Evolutionary conservation across 1,140 invertebrate species (phyloP).

Genomic region (Zaprionus vittiger): DNA sequence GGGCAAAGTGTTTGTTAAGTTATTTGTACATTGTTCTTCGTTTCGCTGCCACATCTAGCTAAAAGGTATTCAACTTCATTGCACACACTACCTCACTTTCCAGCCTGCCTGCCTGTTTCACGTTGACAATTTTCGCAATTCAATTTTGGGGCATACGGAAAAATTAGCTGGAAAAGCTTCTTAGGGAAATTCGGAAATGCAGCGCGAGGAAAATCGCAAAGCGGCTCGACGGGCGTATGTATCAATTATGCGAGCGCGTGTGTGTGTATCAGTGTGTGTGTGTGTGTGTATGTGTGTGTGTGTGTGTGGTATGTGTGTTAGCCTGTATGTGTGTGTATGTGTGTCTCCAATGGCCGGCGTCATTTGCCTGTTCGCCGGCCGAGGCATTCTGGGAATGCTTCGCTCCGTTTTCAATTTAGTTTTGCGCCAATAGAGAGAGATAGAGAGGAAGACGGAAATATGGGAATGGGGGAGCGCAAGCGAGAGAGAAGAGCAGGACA

Average conservation of each 20-base stretch:
- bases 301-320: not conserved
- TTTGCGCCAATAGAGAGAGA: constrained; percentile 26
- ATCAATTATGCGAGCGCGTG: constrained; percentile 16
- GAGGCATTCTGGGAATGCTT: constrained; percentile 45
- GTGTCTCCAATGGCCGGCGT: constrained; percentile 22
- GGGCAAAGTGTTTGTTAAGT: not conserved
- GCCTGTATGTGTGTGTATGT: not conserved
- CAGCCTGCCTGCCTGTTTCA: not conserved
- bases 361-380: constrained; percentile 34
- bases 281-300: constrained; percentile 11
- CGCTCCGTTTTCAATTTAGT: constrained; percentile 73
- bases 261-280: not conserved
- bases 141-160: not conserved
- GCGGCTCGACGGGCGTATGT: constrained; percentile 5
- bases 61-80: not conserved
- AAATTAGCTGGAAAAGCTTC: constrained; percentile 11
- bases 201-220: constrained; percentile 2
- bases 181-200: constrained; percentile 7
- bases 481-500: not conserved
- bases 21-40: not conserved
- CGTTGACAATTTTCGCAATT: not conserved
- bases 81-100: not conserved
- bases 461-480: not conserved
- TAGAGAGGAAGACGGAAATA: not conserved
- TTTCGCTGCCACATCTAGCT: not conserved